A percentile compares a stretch with the other conserved stretches of the same genome.
These are phyloP conservation scores for Pachyuromys duprasi DNA, from an alignment of 2,797 vertebrate species.

Conservation along the genomic window DNA sequence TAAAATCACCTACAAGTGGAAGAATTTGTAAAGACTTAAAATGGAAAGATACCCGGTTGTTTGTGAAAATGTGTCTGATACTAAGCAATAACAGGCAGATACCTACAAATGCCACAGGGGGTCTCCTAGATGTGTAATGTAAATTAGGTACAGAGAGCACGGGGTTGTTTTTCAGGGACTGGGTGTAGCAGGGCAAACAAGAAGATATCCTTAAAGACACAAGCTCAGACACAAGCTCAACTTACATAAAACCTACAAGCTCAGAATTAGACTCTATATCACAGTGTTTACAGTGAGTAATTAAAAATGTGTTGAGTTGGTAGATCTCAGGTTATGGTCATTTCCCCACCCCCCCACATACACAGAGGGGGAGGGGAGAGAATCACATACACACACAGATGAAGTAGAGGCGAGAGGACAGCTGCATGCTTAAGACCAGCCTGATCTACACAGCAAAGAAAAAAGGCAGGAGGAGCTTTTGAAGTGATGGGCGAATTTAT, in stretches of 20 bases:
- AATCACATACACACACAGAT: not conserved
- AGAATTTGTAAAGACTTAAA: not conserved
- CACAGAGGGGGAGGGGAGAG: not conserved
- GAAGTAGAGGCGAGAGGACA: no score
- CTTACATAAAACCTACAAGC: not conserved
- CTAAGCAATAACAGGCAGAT: not conserved
- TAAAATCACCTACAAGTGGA: not conserved
- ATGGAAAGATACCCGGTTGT: not conserved
- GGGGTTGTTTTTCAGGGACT: not conserved
- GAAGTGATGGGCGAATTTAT: no score
- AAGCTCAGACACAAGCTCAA: not conserved
- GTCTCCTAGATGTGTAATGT: not conserved
- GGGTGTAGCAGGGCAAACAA: not conserved
- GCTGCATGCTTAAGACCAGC: not conserved
- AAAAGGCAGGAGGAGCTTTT: not conserved
- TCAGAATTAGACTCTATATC: not conserved
- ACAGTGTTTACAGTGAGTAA: not conserved
- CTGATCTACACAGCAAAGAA: not conserved
- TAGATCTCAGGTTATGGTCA: not conserved
- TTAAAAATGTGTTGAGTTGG: not conserved
- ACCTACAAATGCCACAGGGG: not conserved
- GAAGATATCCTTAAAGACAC: not conserved
- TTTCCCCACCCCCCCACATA: not conserved
- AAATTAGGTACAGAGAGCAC: not conserved
- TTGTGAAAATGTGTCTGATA: not conserved